Base-by-base conservation (phyloP, 2,888 invertebrate species). In the Noctua janthe region DNA sequence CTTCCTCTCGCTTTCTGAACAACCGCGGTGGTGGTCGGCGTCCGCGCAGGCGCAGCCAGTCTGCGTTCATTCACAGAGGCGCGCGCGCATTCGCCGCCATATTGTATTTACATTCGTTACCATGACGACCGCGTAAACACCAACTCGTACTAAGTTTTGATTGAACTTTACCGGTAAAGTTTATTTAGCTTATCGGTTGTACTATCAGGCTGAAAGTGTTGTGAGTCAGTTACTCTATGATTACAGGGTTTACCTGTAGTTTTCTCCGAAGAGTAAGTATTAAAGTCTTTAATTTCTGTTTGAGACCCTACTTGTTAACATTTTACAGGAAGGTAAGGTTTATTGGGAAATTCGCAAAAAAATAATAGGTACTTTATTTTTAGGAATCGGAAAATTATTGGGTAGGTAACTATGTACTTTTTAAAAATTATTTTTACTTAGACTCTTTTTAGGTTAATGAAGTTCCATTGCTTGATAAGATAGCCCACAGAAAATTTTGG, bases 121-220 rank as follows among this genome's bases (percentile, higher is more conserved):
- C 94, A 97, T 97, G 97, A 95, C 96, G 92, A 96, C 97, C 94
- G 95, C 93, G 95, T 95, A 95, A 94, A 95, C 94, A 95, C 71
- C 79, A 84, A 78, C 56, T 72, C 77, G 81, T 83, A 74, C 49
- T 81, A 80, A 81, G 71, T 72, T 87, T 85, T 80, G 80, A 78
- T 78, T 78, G 79, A 73, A 87, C 80, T 85, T 83, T 83, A 82
- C 67, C 85, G 81, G 77, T 81, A 71, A 82, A 85, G 79, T 80
- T 88, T 80, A 59, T 72, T 74, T 84, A 13, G 20, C 67, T 64
- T 83, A 72, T 29, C 67, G 7, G 54, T 80, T 75, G 35, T 70
- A 51, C 8, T 64, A 66, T 35, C 67, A 84, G 76, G 78, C 78
- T 81, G 59, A 78, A 83, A 89, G 89, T 89, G 88, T 83, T 85